Evolutionary conservation across 1,140 invertebrate genomes (phyloP), one percentile per base, ranked within the genome.

Genomic region (Stegodyphus mimosarum): DNA sequence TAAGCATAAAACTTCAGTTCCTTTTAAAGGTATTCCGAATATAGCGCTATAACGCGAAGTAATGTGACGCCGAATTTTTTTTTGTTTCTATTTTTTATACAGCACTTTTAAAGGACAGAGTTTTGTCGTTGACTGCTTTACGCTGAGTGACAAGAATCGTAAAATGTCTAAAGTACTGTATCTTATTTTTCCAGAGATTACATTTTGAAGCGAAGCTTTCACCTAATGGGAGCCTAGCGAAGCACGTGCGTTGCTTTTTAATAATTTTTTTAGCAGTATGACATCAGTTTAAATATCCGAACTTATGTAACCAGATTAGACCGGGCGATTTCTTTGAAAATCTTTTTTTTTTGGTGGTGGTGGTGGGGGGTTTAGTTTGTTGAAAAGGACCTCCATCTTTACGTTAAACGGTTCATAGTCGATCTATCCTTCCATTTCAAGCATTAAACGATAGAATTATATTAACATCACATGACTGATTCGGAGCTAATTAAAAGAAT

Each of bases 101-200:
- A 15, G 55, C 15, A 60, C 55, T 60, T 60, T 15, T 60, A 10
- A 10, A 9, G 67, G 60, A 11, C 17, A 64, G 55, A 64, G 33
- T 79, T 78, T 70, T 83, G 79, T 83, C 55, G 11, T 48, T 53
- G 51, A 18, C 69, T 52, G 53, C 52, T 60, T 60, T 51, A 83
- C 48, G 67, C 7, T 83, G 79, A 83, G 70, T 83, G 79, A 74
- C 55, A 73, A 53, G 70, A n/a, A 60, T 83, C 79, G 52, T 83
- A 83, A 83, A 83, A 83, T 66, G 69, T 53, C 69, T 13, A 71
- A 50, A 80, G 67, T 55, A 50, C 33, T 55, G 73, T 83, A 71
- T 55, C 50, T 83, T 83, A 18, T 17, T 72, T 73, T 15, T 50
- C 6, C 70, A 48, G 15, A 17, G 18, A 50, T 66, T 52, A 83